Percentiles rank a stretch among this genome's conserved stretches.
Evolutionary conservation across 2,797 vertebrate species (phyloP).

Genomic region (Tympanoctomys barrerae): DNA sequence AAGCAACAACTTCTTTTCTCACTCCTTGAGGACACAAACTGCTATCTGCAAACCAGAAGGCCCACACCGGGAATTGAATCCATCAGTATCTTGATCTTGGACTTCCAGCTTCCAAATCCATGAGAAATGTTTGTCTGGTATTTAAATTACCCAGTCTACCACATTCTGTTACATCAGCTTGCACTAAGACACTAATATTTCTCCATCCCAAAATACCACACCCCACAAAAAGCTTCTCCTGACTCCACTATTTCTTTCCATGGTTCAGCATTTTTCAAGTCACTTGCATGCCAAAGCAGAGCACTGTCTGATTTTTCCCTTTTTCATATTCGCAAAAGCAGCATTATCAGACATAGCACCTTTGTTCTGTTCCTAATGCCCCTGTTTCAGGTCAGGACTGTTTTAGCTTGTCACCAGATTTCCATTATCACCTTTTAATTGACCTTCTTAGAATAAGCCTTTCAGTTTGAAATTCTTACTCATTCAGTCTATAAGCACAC

Average conservation of each 20-base stretch:
- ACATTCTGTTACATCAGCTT: not conserved
- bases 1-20: not conserved
- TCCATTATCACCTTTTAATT: constrained; percentile 84
- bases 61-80: not conserved
- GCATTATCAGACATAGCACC: not conserved
- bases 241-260: constrained; percentile 21
- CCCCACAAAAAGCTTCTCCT: not conserved
- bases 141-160: not conserved
- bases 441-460: constrained; percentile 85
- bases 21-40: not conserved
- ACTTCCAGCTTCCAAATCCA: not conserved
- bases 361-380: not conserved
- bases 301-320: not conserved
- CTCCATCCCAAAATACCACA: not conserved
- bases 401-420: not conserved
- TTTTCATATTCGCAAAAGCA: not conserved
- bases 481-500: not conserved
- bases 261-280: constrained; percentile 4
- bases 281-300: not conserved
- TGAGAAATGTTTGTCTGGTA: not conserved
- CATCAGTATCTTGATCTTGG: not conserved
- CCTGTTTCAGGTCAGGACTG: not conserved
- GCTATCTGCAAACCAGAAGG: not conserved
- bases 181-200: not conserved
- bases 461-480: not conserved